These are phyloP conservation scores for Drosophila subobscura DNA, from an alignment of 1,140 invertebrate genomes.

Conservation along the genomic window DNA sequence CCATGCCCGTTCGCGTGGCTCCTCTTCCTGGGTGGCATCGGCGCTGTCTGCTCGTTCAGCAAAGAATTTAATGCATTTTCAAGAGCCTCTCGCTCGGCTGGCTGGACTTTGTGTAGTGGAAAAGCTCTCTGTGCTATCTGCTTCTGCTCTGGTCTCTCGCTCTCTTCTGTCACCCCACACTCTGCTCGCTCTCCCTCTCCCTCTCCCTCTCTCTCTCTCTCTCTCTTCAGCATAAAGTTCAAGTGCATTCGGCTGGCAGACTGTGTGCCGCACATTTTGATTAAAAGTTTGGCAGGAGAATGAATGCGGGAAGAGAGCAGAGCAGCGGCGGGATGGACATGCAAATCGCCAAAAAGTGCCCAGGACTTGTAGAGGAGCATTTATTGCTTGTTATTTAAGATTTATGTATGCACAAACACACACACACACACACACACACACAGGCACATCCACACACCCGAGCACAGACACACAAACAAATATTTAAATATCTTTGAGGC, in stretches of 20 bases:
- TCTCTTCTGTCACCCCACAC: not conserved
- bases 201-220: not conserved
- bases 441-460: slow-evolving; percentile 28
- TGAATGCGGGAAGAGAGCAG: slow-evolving; percentile 3
- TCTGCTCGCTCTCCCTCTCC: slow-evolving; percentile 10
- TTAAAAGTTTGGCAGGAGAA: slow-evolving; percentile 64
- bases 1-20: not conserved
- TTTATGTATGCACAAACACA: slow-evolving; percentile 48
- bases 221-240: slow-evolving; percentile 38
- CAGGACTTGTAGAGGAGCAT: slow-evolving; percentile 49
- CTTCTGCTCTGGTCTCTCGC: not conserved
- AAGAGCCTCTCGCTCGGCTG: slow-evolving; percentile 44
- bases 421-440: slow-evolving; percentile 16
- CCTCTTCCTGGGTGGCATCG: slow-evolving; percentile 5
- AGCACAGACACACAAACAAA: slow-evolving; percentile 23
- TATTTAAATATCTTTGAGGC: slow-evolving; percentile 78
- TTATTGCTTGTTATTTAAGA: slow-evolving; percentile 80
- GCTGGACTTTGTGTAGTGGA: slow-evolving; percentile 37
- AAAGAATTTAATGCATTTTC: slow-evolving; percentile 56
- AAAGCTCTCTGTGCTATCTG: not conserved
- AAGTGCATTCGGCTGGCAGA: slow-evolving; percentile 62
- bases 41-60: slow-evolving; percentile 44
- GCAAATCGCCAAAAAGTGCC: slow-evolving; percentile 48
- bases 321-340: not conserved
- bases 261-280: slow-evolving; percentile 69